phyloP scores from a whole-genome alignment of 2,797 vertebrate genomes.

The Mycteria americana region DNA sequence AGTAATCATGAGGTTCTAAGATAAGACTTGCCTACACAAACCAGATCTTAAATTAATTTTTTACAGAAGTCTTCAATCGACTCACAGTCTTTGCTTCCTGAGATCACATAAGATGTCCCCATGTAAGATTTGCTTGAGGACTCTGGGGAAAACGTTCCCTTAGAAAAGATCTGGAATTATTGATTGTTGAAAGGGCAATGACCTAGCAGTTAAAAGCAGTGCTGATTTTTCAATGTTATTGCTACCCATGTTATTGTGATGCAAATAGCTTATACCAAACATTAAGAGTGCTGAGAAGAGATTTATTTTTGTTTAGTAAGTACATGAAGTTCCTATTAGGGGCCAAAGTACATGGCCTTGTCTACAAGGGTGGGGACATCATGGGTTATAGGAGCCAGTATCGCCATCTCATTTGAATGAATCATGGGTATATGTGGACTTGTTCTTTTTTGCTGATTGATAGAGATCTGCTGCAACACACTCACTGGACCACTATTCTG shows the following conservation, averaged over 20 bases:
- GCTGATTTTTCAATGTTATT: neutral
- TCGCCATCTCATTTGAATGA: neutral
- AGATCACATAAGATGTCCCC: neutral
- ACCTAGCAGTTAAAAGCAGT: neutral
- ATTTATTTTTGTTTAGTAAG: slow-evolving; percentile 16
- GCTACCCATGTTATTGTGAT: neutral
- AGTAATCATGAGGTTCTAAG: neutral
- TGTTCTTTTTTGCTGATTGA: neutral
- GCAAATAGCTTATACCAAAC: neutral
- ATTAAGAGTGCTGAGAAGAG: neutral
- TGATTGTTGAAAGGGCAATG: neutral
- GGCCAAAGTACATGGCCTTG: neutral
- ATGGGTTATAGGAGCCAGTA: neutral
- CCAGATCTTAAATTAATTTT: neutral
- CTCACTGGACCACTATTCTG: neutral
- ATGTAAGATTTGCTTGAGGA: neutral
- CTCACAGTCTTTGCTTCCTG: neutral
- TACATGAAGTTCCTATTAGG: neutral
- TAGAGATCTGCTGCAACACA: neutral
- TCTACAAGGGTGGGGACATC: neutral
- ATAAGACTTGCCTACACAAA: neutral
- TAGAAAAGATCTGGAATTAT: neutral
- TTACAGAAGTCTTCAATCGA: neutral
- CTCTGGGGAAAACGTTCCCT: neutral
- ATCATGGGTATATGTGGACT: neutral